These are phyloP conservation scores for Iphiclides podalirius DNA, from an alignment of 2,888 invertebrate species.

Conservation along the genomic window DNA sequence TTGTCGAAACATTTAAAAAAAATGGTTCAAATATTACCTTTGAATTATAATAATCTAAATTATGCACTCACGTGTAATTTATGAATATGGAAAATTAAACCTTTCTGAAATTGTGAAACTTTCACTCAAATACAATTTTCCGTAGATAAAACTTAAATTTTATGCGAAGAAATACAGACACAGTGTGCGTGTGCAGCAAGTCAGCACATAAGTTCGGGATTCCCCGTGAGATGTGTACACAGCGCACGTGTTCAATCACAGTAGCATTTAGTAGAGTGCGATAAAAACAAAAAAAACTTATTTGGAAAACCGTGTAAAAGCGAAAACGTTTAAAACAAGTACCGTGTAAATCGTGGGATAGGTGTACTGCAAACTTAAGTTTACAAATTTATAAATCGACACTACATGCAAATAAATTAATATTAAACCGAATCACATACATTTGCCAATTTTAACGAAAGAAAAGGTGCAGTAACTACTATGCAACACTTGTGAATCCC, in stretches of 20 bases:
- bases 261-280: constrained; percentile 13
- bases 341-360: too few species aligned
- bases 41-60: constrained; percentile 7
- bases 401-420: too few species aligned
- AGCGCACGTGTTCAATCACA: constrained; percentile 18
- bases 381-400: too few species aligned
- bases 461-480: too few species aligned
- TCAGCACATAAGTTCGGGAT: constrained; percentile 16
- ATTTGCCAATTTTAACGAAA: too few species aligned
- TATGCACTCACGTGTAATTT: constrained; percentile 6
- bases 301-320: constrained; percentile 19
- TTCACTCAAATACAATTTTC: constrained; percentile 16
- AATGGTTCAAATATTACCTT: background rate
- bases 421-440: too few species aligned
- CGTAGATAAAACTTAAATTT: too few species aligned
- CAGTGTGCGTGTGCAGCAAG: constrained; percentile 4
- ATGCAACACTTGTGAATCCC: too few species aligned
- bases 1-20: background rate
- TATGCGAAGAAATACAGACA: background rate
- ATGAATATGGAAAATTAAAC: constrained; percentile 7
- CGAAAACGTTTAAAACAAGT: too few species aligned
- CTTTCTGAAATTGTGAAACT: constrained; percentile 20
- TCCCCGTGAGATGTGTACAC: constrained; percentile 9
- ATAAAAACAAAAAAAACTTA: constrained; percentile 17
- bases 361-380: too few species aligned